A percentile compares a stretch with the other conserved stretches of the same genome.
phyloP scores from a whole-genome alignment of 2,797 vertebrate genomes.

The Perdix hodgsoniae region DNA sequence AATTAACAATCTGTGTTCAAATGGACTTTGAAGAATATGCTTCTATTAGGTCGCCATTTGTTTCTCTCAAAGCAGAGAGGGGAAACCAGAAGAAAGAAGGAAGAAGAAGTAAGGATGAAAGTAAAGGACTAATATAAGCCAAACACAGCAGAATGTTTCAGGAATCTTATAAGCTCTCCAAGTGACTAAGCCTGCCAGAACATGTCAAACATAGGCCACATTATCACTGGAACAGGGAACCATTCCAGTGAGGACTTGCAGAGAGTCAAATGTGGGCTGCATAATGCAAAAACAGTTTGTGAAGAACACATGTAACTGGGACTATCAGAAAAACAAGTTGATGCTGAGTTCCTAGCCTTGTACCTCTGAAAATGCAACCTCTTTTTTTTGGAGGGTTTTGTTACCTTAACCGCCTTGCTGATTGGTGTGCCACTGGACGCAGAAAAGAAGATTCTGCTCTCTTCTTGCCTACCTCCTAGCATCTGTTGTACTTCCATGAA shows the following conservation, averaged over 20 bases:
- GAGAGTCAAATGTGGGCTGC: not conserved
- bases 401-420: not conserved
- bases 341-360: accelerated
- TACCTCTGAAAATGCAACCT: not conserved
- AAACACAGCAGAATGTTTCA: not conserved
- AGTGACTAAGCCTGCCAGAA: not conserved
- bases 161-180: not conserved
- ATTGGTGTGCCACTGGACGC: accelerated
- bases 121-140: not conserved
- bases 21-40: constrained; percentile 12
- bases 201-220: not conserved
- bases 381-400: not conserved
- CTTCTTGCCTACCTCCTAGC: not conserved
- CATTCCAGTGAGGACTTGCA: accelerated
- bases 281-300: not conserved
- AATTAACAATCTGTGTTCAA: constrained; percentile 46
- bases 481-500: not conserved
- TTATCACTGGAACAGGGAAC: not conserved
- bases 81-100: accelerated
- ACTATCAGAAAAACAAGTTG: accelerated
- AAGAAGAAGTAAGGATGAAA: not conserved
- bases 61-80: not conserved
- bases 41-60: not conserved
- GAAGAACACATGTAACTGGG: accelerated
- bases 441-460: not conserved